Percentiles rank a stretch among this genome's conserved stretches.
Conservation (phyloP, 1,140 invertebrate species). For the Steinernema feltiae region DNA sequence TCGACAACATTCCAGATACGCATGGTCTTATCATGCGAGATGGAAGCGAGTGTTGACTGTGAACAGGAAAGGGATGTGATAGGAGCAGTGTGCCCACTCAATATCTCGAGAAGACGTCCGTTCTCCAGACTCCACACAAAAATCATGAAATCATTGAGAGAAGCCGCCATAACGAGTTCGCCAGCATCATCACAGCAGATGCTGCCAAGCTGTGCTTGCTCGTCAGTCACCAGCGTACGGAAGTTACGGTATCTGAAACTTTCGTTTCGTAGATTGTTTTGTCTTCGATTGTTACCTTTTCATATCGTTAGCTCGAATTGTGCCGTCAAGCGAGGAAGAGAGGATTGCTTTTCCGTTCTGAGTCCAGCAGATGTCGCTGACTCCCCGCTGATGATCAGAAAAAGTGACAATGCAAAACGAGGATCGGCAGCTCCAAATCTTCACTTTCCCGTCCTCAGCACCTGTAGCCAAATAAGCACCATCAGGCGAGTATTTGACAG, state of each 20-base stretch:
- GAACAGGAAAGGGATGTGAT: too few species aligned
- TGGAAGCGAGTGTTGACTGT: slow-evolving; percentile 72
- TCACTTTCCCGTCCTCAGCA: slow-evolving; percentile 85
- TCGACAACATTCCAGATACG: slow-evolving; percentile 84
- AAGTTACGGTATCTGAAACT: slow-evolving; percentile 82
- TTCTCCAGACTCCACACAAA: slow-evolving; percentile 90
- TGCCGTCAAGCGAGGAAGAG: slow-evolving; percentile 85
- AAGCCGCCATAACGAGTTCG: slow-evolving; percentile 84
- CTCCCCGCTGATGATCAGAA: slow-evolving; percentile 74
- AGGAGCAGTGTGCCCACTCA: slow-evolving; percentile 85
- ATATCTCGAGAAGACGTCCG: slow-evolving; percentile 77
- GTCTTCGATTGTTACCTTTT: slow-evolving; percentile 64
- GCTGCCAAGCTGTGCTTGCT: slow-evolving; percentile 84
- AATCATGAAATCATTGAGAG: slow-evolving; percentile 85
- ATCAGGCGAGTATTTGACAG: slow-evolving; percentile 74
- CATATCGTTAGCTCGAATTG: slow-evolving; percentile 86
- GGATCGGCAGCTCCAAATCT: slow-evolving; percentile 81
- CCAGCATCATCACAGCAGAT: slow-evolving; percentile 78
- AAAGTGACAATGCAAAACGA: slow-evolving; percentile 95
- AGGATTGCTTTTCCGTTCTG: slow-evolving; percentile 83
- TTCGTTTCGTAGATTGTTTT: background rate
- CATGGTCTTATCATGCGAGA: slow-evolving; percentile 87
- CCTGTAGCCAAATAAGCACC: slow-evolving; percentile 83
- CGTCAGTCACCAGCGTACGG: slow-evolving; percentile 81
- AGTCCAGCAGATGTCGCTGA: slow-evolving; percentile 77